Evolutionary conservation across 2,888 invertebrate genomes (phyloP).

Genomic region (Aleiodes testaceus): DNA sequence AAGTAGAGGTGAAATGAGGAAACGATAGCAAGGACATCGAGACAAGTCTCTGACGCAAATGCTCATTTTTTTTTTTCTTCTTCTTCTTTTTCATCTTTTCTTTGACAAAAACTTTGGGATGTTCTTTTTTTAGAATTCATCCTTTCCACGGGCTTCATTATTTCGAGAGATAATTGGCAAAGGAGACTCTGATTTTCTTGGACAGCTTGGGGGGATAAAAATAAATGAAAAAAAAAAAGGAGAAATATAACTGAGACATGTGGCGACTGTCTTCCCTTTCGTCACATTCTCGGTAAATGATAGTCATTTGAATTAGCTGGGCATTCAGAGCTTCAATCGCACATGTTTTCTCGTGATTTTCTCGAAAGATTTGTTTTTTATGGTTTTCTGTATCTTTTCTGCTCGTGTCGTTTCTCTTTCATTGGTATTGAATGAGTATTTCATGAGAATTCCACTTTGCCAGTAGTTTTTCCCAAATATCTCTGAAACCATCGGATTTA

Average conservation of each 20-base stretch:
- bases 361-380: constrained; percentile 43
- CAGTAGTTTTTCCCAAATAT: too few species aligned
- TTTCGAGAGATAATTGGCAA: constrained; percentile 21
- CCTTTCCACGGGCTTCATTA: constrained; percentile 17
- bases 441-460: too few species aligned
- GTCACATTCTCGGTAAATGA: constrained; percentile 45
- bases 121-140: constrained; percentile 19
- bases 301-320: constrained; percentile 53
- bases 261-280: constrained; percentile 27
- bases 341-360: constrained; percentile 25
- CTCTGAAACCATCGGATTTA: neutral
- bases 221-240: neutral
- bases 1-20: neutral
- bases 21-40: constrained; percentile 11
- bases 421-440: too few species aligned
- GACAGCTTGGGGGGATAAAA: constrained; percentile 17
- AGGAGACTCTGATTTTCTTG: constrained; percentile 29
- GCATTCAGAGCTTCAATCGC: constrained; percentile 52
- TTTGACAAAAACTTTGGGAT: neutral
- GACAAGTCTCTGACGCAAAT: constrained; percentile 18
- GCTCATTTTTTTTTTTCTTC: neutral
- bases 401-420: neutral
- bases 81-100: neutral
- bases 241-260: neutral
- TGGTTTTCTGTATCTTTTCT: constrained; percentile 34